Evolutionary conservation across 2,113 vertebrate species (phyloP).

Genomic region (Phalacrocorax carbo): DNA sequence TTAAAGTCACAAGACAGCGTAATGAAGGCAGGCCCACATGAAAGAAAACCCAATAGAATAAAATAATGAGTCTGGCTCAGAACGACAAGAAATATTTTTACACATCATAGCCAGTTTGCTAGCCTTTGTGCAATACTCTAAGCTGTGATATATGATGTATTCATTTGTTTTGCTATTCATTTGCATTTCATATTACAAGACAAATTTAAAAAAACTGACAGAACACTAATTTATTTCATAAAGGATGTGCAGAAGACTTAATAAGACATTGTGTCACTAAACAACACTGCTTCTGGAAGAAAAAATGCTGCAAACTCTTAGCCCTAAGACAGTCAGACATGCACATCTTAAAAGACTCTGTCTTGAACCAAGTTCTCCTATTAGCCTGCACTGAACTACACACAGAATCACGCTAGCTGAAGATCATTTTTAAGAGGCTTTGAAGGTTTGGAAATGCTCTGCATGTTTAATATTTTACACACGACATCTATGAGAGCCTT

Average conservation of each 20-base stretch:
- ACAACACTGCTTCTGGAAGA: neutral
- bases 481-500: neutral
- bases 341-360: neutral
- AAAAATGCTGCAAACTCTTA: neutral
- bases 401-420: neutral
- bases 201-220: neutral
- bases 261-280: neutral
- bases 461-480: neutral
- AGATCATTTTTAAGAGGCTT: neutral
- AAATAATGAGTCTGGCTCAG: slow-evolving; percentile 43
- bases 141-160: slow-evolving; percentile 30
- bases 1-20: slow-evolving; percentile 30
- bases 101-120: neutral
- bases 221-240: neutral
- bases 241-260: neutral
- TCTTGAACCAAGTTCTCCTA: neutral
- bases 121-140: neutral
- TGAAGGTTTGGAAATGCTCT: neutral
- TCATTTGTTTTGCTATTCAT: neutral
- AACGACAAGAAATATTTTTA: slow-evolving; percentile 26
- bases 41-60: slow-evolving; percentile 41
- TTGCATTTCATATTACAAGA: neutral
- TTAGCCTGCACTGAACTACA: neutral
- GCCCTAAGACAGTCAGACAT: neutral
- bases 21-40: slow-evolving; percentile 50